Evolutionary conservation across 23 tunicate genomes (phyloP).

Genomic region (Styela plicata): DNA sequence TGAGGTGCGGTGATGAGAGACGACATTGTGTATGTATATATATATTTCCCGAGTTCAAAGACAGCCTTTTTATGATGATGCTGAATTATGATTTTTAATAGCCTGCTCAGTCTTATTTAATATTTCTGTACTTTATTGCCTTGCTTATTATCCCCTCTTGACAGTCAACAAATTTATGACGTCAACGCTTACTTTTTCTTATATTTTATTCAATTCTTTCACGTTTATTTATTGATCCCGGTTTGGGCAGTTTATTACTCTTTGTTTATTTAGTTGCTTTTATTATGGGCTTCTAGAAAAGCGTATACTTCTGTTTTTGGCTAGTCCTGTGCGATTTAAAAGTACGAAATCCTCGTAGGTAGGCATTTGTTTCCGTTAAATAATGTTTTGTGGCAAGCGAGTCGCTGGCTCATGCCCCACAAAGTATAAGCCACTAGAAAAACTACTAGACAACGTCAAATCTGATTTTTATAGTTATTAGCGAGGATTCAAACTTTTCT

Average conservation of each 20-base stretch:
- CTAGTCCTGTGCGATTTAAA: too few relatives aligned
- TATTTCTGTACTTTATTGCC: neutral
- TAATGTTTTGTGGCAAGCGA: too few relatives aligned
- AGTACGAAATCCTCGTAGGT: too few relatives aligned
- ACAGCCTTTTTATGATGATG: neutral
- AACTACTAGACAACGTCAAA: too few relatives aligned
- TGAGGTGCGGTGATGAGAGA: neutral
- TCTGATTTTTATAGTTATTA: too few relatives aligned
- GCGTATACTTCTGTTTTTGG: too few relatives aligned
- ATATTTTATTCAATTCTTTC: too few relatives aligned
- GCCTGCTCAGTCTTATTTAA: neutral
- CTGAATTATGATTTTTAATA: neutral
- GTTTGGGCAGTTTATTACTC: neutral
- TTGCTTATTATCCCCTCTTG: neutral
- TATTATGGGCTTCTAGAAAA: too few relatives aligned
- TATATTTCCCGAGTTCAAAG: neutral
- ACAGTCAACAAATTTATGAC: neutral
- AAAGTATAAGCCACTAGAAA: too few relatives aligned
- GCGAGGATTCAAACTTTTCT: too few relatives aligned
- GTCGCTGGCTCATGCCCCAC: too few relatives aligned
- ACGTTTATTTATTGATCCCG: neutral
- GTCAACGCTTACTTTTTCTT: neutral
- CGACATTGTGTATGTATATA: neutral
- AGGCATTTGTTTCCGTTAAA: too few relatives aligned
- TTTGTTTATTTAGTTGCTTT: neutral